Evolutionary conservation across 2,113 vertebrate species (phyloP), one percentile per base, ranked within the genome.

Genomic region (Electrona antarctica): DNA sequence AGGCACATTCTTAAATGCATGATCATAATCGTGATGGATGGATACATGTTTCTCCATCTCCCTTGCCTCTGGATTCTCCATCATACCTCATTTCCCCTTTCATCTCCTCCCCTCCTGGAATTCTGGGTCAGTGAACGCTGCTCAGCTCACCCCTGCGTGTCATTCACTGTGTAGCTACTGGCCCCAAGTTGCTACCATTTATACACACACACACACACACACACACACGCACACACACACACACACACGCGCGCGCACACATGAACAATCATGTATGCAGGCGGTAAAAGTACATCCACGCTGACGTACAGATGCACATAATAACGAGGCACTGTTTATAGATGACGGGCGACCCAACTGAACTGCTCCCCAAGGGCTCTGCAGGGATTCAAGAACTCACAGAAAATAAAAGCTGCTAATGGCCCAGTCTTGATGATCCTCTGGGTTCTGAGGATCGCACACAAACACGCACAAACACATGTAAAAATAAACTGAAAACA

Each of bases 21-120:
- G 81, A 82, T 73, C 70, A 57, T 81, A 81, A 79, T 83, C 76
- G 77, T 77, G 78, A 88, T 79, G 46, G 83, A 92, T 87, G 73
- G 81, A 79, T 63, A 48, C 64, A 74, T 73, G 60, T 78, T 72
- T 71, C 74, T 58, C 69, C 70, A 67, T 71, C 73, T 67, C 61
- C 7, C 59, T 66, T 69, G 65, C 65, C 58, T 47, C 58, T 65
- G 54, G 64, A 74, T 74, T 69, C 66, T 77, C 41, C 71, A 74
- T 74, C 56, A 6, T 13, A 52, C 29, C 29, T 15, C 49, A 56
- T 59, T 69, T 51, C 50, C 51, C 57, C 28, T 13, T 12, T 64
- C 58, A 59, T 61, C 72, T 73, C 68, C 69, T 70, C 67, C 62
- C 48, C 56, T 41, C 41, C 58, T 11, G 29, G 66, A 57, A 68